Conservation (phyloP, 2,113 vertebrate genomes). For the Glaucidium brasilianum region DNA sequence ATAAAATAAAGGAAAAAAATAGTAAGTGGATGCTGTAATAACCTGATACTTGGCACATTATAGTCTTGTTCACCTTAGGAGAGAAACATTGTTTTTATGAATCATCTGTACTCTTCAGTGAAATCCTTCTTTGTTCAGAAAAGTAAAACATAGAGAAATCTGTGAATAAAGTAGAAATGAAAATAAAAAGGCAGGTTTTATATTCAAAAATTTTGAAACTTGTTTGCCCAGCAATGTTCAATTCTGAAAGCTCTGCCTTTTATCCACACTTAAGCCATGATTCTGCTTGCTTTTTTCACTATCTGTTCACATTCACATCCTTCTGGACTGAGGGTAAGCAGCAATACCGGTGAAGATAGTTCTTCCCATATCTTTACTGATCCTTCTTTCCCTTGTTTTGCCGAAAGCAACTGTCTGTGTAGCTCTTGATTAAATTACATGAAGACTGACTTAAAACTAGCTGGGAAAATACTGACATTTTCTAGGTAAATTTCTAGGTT, state of each 20-base stretch:
- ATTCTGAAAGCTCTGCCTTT: not conserved
- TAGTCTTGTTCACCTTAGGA: not conserved
- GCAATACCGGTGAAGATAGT: not conserved
- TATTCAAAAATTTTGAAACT: not conserved
- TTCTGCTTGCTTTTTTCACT: not conserved
- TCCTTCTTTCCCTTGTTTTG: not conserved
- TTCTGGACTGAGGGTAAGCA: not conserved
- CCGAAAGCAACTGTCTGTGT: not conserved
- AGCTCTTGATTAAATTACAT: not conserved
- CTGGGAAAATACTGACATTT: not conserved
- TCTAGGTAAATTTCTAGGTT: not conserved
- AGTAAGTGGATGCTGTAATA: not conserved
- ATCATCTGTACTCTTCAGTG: not conserved
- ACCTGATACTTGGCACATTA: not conserved
- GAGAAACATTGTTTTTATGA: not conserved
- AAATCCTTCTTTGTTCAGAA: not conserved
- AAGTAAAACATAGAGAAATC: not conserved
- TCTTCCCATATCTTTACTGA: not conserved
- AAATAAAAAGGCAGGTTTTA: not conserved
- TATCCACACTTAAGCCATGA: accelerated
- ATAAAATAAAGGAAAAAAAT: not conserved
- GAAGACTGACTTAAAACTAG: not conserved
- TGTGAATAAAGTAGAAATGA: not conserved
- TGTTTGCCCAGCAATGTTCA: not conserved
- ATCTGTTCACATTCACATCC: not conserved